Conservation (phyloP, 2,888 invertebrate species). For the Ornithoptera alexandrae region DNA sequence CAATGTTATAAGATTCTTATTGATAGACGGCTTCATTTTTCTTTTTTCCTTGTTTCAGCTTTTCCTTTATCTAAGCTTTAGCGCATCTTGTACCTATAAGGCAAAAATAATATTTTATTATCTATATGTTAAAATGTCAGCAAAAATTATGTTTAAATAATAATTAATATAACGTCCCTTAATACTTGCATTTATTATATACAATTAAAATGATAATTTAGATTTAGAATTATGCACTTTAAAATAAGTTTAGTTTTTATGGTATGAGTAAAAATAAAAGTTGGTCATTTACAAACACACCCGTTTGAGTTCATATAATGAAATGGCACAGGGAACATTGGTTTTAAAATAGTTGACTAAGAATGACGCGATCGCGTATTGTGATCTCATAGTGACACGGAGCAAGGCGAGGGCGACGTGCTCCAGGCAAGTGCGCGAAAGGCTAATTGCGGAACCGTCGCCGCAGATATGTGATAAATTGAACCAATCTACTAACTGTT, state of each 20-base stretch:
- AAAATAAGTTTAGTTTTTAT: too few relatives aligned
- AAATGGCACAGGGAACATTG: conserved; percentile 32
- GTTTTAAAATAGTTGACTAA: conserved; percentile 44
- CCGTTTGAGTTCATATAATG: conserved; percentile 44
- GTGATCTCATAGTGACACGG: conserved; percentile 35
- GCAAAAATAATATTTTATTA: conserved; percentile 40
- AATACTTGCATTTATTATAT: too few relatives aligned
- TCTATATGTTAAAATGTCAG: conserved; percentile 5
- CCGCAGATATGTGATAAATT: conserved; percentile 19
- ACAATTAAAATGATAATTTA: too few relatives aligned
- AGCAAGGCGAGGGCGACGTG: conserved; percentile 4
- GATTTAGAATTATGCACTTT: too few relatives aligned
- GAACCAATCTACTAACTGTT: conserved; percentile 14
- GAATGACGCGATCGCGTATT: conserved; percentile 40
- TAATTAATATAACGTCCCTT: too few relatives aligned
- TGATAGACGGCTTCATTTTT: conserved; percentile 75
- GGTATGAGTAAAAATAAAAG: conserved; percentile 47
- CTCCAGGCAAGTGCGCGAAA: conserved; percentile 6
- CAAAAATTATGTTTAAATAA: neutral
- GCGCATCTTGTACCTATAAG: conserved; percentile 50
- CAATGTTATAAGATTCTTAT: conserved; percentile 86
- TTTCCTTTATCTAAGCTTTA: conserved; percentile 34
- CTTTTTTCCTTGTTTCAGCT: conserved; percentile 31
- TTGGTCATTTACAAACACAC: conserved; percentile 60
- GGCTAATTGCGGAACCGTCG: conserved; percentile 24